These are phyloP conservation scores for Cyprinus carpio DNA, from an alignment of 2,113 vertebrate genomes.

Conservation along the genomic window DNA sequence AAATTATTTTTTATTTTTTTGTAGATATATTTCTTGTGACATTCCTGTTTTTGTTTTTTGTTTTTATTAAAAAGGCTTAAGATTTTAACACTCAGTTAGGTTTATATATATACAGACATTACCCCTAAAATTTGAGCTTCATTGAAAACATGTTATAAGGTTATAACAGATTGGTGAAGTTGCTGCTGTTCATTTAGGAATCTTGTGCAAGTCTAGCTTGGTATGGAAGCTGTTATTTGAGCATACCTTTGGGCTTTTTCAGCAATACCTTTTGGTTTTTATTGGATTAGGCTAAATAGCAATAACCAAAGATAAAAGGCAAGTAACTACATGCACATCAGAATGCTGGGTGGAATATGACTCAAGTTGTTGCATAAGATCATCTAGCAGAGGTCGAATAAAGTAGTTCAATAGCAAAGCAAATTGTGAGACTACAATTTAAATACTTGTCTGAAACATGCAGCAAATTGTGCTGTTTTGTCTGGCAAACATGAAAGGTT, in stretches of 20 bases:
- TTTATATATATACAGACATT: not conserved
- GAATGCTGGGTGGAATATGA: not conserved
- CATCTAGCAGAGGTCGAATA: not conserved
- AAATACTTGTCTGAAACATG: not conserved
- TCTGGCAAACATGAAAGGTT: not conserved
- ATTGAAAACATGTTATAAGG: not conserved
- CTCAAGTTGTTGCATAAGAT: not conserved
- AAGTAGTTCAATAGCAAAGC: not conserved
- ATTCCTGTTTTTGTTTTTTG: no score
- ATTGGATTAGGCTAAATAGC: no score
- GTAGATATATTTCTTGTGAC: no score
- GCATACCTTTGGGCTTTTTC: not conserved
- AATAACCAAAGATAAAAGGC: not conserved
- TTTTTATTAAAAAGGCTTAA: no score
- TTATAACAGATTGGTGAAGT: not conserved
- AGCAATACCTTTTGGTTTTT: not conserved
- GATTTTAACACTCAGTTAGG: no score
- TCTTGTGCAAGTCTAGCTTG: not conserved
- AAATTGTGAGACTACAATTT: not conserved
- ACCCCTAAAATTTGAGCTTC: not conserved
- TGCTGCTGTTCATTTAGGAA: not conserved
- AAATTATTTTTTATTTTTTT: no score
- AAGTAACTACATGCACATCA: not conserved
- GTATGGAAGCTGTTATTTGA: not conserved
- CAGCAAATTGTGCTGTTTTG: not conserved